phyloP scores from a whole-genome alignment of 2,888 invertebrate genomes.

The Noctua janthina region DNA sequence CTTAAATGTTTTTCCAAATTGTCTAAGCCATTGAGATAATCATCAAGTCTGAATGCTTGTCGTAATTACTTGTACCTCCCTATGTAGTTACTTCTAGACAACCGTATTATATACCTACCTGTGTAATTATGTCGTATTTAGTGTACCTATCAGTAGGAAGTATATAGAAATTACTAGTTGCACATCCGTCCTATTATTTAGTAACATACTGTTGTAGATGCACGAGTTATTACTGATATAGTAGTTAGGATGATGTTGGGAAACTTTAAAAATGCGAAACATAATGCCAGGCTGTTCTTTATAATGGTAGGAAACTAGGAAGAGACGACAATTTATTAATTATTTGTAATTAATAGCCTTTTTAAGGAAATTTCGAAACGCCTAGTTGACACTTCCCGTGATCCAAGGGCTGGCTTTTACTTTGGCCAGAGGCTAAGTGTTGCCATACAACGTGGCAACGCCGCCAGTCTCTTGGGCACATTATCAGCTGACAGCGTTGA shows the following conservation, averaged over 20 bases:
- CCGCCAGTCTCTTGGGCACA: no score
- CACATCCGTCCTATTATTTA: conserved; percentile 24
- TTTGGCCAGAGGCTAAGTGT: no score
- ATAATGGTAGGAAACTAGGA: background rate
- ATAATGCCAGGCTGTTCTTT: background rate
- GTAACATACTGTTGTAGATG: conserved; percentile 33
- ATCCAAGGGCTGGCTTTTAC: no score
- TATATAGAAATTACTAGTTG: conserved; percentile 24
- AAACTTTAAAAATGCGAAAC: background rate
- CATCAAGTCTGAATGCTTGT: conserved; percentile 29
- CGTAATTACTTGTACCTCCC: conserved; percentile 11
- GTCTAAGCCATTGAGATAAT: conserved; percentile 25
- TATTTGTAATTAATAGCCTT: no score
- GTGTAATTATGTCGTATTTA: conserved; percentile 37
- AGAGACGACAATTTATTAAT: background rate
- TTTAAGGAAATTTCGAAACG: no score
- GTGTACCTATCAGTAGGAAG: conserved; percentile 34
- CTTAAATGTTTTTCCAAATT: conserved; percentile 17
- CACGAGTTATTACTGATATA: conserved; percentile 25
- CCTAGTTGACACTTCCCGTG: no score
- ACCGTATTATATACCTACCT: conserved; percentile 17
- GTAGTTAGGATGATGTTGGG: background rate
- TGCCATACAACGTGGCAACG: no score
- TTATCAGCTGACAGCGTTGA: no score
- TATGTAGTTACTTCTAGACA: conserved; percentile 36